A percentile compares a stretch with the other conserved stretches of the same genome.
phyloP scores from a whole-genome alignment of 2,797 vertebrate species.

The Erithacus rubecula region DNA sequence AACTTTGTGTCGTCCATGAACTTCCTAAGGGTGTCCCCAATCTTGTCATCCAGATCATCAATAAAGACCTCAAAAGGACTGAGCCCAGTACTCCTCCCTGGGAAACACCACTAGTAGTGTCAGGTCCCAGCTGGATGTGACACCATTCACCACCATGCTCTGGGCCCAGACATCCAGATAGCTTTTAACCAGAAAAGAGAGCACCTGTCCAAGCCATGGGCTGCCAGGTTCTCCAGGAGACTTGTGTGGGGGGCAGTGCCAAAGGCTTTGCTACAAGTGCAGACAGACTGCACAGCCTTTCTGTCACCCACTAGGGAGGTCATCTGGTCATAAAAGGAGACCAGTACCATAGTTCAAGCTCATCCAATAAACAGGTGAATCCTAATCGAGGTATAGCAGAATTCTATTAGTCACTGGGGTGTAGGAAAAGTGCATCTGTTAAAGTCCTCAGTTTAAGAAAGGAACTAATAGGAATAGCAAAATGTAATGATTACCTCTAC shows the following conservation, averaged over 20 bases:
- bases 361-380: background rate
- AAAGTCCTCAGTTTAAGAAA: background rate
- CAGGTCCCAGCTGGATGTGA: background rate
- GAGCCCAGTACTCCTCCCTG: background rate
- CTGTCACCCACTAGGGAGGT: background rate
- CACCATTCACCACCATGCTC: background rate
- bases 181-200: background rate
- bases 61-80: background rate
- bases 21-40: background rate
- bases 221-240: background rate
- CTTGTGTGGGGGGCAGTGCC: background rate
- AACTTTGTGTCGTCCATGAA: rapidly evolving
- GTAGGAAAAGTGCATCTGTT: background rate
- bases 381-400: background rate
- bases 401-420: background rate
- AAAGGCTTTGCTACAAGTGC: background rate
- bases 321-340: background rate
- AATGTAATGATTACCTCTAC: background rate
- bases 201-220: background rate
- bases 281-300: background rate
- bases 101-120: background rate
- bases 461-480: background rate
- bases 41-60: background rate
- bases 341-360: background rate
- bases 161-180: background rate